These are phyloP conservation scores for Camelus dromedarius DNA, from an alignment of 2,113 vertebrate species.

Conservation along the genomic window DNA sequence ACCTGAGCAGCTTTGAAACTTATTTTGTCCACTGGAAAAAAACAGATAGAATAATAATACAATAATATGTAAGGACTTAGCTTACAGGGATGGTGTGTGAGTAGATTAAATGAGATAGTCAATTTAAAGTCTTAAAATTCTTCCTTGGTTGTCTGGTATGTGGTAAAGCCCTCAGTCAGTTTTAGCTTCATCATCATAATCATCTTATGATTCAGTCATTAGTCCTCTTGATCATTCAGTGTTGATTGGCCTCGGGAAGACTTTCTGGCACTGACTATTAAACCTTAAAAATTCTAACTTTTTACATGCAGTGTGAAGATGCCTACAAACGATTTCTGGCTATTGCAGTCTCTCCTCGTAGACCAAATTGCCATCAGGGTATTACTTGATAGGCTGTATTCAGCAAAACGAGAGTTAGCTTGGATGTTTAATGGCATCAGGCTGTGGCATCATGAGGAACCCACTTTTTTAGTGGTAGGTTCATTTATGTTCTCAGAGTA, in stretches of 20 bases:
- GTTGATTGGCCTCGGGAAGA: neutral
- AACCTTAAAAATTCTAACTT: neutral
- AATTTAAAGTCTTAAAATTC: neutral
- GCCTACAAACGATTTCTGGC: neutral
- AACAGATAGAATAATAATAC: neutral
- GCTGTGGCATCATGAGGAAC: neutral
- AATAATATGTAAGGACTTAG: neutral
- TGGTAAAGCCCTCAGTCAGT: neutral
- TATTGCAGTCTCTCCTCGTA: neutral
- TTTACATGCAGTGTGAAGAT: neutral
- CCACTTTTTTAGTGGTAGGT: neutral
- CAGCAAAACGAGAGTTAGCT: neutral
- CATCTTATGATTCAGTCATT: neutral
- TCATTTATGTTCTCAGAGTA: neutral
- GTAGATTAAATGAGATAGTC: neutral
- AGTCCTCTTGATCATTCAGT: neutral
- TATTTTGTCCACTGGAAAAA: neutral
- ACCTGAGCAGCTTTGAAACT: neutral
- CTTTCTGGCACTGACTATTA: neutral
- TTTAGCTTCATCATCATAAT: neutral
- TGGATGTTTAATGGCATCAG: neutral
- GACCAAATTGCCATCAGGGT: neutral
- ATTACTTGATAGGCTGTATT: neutral
- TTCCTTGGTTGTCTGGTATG: neutral
- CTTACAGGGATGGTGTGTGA: neutral